Evolutionary conservation across 2,113 vertebrate species (phyloP).

Genomic region (Anseranas semipalmata): DNA sequence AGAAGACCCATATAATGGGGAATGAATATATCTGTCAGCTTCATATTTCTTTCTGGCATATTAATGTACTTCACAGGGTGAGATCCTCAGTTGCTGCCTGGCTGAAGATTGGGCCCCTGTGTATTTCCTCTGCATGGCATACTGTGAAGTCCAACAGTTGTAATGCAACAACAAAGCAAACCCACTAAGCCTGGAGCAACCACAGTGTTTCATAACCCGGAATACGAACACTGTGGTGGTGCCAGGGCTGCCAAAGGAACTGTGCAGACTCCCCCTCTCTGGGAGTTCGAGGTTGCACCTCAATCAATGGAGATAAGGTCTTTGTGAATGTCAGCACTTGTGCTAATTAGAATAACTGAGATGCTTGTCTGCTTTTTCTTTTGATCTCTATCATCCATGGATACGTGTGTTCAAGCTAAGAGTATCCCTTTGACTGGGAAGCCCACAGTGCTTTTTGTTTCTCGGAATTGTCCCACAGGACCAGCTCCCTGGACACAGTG

Average conservation of each 20-base stretch:
- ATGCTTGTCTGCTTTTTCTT: not conserved
- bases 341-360: not conserved
- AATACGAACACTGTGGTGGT: not conserved
- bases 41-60: not conserved
- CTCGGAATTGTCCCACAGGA: not conserved
- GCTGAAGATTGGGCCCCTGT: not conserved
- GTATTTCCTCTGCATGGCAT: not conserved
- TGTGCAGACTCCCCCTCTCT: not conserved
- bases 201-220: constrained; percentile 39
- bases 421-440: not conserved
- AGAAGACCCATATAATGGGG: not conserved
- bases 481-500: not conserved
- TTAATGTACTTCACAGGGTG: not conserved
- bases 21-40: constrained; percentile 23
- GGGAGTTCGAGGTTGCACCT: not conserved
- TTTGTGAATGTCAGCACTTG: constrained; percentile 41
- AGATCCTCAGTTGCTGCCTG: not conserved
- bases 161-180: constrained; percentile 19
- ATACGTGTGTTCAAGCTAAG: not conserved
- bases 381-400: constrained; percentile 14
- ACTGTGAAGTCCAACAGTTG: not conserved
- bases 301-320: constrained; percentile 6
- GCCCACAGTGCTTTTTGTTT: constrained; percentile 3
- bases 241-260: constrained; percentile 22
- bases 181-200: constrained; percentile 13